These are phyloP conservation scores for Hypselothyrea guttata DNA, from an alignment of 2,888 invertebrate species.

Conservation along the genomic window DNA sequence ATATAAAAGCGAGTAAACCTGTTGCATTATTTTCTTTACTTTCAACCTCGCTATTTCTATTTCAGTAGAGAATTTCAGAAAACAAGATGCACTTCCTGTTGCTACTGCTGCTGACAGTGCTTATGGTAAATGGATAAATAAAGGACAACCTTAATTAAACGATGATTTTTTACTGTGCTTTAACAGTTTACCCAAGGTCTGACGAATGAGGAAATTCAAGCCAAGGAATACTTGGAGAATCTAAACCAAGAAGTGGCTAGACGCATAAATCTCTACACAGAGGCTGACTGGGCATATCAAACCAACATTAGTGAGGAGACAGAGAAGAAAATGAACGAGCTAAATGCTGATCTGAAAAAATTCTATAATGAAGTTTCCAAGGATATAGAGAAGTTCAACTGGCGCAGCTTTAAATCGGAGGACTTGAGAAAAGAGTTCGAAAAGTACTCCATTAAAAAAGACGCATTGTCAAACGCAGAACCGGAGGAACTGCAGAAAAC, in stretches of 20 bases:
- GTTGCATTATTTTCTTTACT: too few species aligned
- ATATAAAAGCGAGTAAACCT: too few species aligned
- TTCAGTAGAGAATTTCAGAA: too few species aligned
- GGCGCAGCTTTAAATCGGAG: slow-evolving; percentile 88
- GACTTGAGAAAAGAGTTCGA: too few species aligned
- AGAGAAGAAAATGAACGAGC: slow-evolving; percentile 83
- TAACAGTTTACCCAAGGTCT: slow-evolving; percentile 58
- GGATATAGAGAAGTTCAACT: slow-evolving; percentile 85
- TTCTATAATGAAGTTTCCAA: slow-evolving; percentile 80
- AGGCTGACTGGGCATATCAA: slow-evolving; percentile 89
- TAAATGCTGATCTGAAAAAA: slow-evolving; percentile 78
- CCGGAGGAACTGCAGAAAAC: slow-evolving; percentile 85
- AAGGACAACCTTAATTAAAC: too few species aligned
- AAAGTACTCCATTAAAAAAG: too few species aligned
- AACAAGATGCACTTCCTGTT: too few species aligned
- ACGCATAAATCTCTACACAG: slow-evolving; percentile 84
- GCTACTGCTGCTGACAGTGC: too few species aligned
- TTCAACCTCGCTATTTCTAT: too few species aligned
- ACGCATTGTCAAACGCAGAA: slow-evolving; percentile 88
- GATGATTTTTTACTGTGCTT: background rate
- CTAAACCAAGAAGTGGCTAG: slow-evolving; percentile 85
- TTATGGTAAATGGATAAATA: too few species aligned
- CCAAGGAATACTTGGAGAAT: slow-evolving; percentile 85
- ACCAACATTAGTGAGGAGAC: slow-evolving; percentile 90
- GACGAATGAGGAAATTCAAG: slow-evolving; percentile 83